phyloP scores from a whole-genome alignment of 2,888 invertebrate species.

The Eurytoma adleriae region DNA sequence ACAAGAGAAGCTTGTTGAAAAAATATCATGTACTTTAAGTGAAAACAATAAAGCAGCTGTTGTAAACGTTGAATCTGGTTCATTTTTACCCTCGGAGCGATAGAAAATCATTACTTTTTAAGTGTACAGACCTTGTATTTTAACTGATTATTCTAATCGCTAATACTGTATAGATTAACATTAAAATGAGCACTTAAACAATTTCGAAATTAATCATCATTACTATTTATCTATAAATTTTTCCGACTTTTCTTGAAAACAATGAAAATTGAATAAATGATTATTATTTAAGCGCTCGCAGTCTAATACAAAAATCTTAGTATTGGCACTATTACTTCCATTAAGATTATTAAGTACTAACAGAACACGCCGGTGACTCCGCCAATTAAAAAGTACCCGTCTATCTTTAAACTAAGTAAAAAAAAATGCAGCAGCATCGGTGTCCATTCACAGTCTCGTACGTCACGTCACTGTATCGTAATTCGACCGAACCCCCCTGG shows the following conservation, averaged over 20 bases:
- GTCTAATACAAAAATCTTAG: background rate
- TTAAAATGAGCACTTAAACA: slow-evolving; percentile 38
- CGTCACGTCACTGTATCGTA: slow-evolving; percentile 36
- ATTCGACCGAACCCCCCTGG: background rate
- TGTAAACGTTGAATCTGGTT: background rate
- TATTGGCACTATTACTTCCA: background rate
- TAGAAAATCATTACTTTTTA: slow-evolving; percentile 7
- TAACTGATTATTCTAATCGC: slow-evolving; percentile 1
- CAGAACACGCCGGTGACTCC: no score
- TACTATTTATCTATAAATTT: no score
- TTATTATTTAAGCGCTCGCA: background rate
- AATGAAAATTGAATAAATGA: no score
- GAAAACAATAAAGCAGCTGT: background rate
- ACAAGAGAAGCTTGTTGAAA: background rate
- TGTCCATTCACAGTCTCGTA: slow-evolving; percentile 38
- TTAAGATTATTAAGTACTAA: no score
- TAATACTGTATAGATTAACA: slow-evolving; percentile 35
- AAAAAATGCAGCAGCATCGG: background rate
- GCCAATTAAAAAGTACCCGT: no score
- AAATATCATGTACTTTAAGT: background rate
- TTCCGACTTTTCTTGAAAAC: no score
- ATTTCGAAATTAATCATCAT: background rate
- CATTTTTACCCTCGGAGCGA: background rate
- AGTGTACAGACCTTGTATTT: background rate
- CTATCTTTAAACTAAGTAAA: no score